Base-by-base conservation (phyloP, 1,140 invertebrate species). In the Leptonema lineaticorne region DNA sequence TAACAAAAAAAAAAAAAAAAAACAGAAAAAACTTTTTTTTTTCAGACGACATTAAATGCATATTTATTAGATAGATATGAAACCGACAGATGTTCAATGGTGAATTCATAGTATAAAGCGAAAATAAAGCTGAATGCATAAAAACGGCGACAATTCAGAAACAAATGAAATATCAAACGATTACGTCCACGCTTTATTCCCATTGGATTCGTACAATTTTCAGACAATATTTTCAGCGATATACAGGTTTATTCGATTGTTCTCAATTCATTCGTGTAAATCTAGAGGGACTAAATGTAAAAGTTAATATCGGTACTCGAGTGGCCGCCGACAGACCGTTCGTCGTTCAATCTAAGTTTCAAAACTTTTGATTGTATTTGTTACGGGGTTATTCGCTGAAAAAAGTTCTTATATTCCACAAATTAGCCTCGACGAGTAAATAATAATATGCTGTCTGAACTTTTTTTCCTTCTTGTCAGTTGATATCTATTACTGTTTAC, bases 81-180 rank as follows among this genome's bases (percentile, higher is more conserved):
- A 41, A 20, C 27, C 46, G 58, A 68, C 67, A 68, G 67, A 68
- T 68, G 67, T 68, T 22, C 64, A 22, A 66, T 66, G n/a, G 64
- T 50, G 45, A 46, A 64, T 64, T 62, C 27, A 18, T 22, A 27
- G 33, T 14, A 4, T 3, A 58, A 29, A 58, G 22, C 6, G 6
- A 33, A 33, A 33, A 33, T 6, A 33, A 33, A 33, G 11, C 30
- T 5, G 20, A 53, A 53, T 20, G 48, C 11, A 18, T 18, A 26
- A 57, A 57, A 6, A 6, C 2, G 18, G 46, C 37, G 37, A 41
- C 37, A 16, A 41, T 16, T 41, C 20, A 9, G 14, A 26, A 28
- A 57, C 28, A 26, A 57, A 28, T 27, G 28, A 9, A 26, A n/a
- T 29, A 30, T 59, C 28, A 59, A 59, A 59, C 57, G 11, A 20